phyloP scores from a whole-genome alignment of 2,113 vertebrate species.

The Australoheros scitulus region DNA sequence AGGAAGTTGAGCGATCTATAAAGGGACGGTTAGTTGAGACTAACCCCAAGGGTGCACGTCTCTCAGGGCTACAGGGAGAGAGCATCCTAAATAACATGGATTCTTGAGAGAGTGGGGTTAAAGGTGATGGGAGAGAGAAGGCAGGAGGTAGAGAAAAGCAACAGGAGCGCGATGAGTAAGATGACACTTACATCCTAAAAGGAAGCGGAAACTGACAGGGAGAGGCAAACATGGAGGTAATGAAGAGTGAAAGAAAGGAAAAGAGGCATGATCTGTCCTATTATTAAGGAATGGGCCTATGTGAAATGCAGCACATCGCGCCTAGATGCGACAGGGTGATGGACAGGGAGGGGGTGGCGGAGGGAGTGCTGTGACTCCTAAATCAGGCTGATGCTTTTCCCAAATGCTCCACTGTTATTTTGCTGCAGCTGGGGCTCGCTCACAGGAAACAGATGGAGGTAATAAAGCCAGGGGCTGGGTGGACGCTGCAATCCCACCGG shows the following conservation, averaged over 20 bases:
- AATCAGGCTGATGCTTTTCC: conserved; percentile 52
- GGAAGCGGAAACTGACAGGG: background rate
- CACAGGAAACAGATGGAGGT: conserved; percentile 66
- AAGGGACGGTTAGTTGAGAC: conserved; percentile 44
- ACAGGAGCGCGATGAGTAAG: background rate
- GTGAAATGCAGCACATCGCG: conserved; percentile 10
- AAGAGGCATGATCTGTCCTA: background rate
- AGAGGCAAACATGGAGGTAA: background rate
- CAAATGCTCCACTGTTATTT: conserved; percentile 49
- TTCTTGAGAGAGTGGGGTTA: conserved; percentile 18
- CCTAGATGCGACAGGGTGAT: background rate
- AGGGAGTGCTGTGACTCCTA: conserved; percentile 34
- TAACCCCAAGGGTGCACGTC: background rate
- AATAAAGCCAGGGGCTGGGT: conserved; percentile 52
- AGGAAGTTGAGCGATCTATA: conserved; percentile 62
- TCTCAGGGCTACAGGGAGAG: conserved; percentile 19
- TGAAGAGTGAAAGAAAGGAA: background rate
- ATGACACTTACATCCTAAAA: background rate
- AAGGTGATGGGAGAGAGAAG: conserved; percentile 34
- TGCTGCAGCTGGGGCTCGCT: conserved; percentile 42
- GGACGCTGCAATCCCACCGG: conserved; percentile 39
- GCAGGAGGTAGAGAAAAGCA: conserved; percentile 12
- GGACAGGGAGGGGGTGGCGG: background rate
- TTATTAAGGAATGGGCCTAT: background rate
- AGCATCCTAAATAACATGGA: conserved; percentile 25